Conservation (phyloP, 2,113 vertebrate genomes). For the Erythrocercus mccallii region DNA sequence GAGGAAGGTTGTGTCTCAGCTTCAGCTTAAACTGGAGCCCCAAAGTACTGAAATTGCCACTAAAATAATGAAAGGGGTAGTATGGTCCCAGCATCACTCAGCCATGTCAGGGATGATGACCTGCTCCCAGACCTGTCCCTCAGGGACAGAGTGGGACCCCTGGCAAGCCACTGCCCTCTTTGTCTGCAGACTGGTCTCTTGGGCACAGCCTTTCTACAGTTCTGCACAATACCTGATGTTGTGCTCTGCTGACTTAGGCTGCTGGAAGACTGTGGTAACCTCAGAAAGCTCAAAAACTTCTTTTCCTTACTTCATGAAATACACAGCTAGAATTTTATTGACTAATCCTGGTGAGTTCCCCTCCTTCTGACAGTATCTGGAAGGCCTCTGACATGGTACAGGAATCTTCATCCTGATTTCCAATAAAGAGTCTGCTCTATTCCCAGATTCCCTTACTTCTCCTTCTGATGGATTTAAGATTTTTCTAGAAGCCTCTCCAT, state of each 20-base stretch:
- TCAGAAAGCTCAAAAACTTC: background rate
- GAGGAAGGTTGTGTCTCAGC: background rate
- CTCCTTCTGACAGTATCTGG: background rate
- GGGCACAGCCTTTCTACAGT: background rate
- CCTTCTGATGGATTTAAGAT: background rate
- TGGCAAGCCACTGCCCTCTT: background rate
- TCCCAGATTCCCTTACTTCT: background rate
- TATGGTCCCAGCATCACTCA: fast-evolving
- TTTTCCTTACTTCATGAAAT: background rate
- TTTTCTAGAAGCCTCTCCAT: background rate
- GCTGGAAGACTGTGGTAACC: background rate
- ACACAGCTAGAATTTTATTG: background rate
- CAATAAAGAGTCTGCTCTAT: background rate
- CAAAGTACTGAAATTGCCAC: background rate
- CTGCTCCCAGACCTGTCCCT: background rate
- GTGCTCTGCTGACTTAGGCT: background rate
- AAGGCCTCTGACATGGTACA: background rate
- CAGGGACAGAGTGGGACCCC: background rate
- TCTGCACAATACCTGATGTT: background rate
- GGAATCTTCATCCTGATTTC: background rate
- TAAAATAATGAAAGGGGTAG: background rate
- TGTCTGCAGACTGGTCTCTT: background rate
- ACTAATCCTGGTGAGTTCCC: background rate
- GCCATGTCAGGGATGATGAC: too few relatives aligned
- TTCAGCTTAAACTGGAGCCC: background rate